Conservation (phyloP, 2,113 vertebrate species). For the Ceyx margarethae region DNA sequence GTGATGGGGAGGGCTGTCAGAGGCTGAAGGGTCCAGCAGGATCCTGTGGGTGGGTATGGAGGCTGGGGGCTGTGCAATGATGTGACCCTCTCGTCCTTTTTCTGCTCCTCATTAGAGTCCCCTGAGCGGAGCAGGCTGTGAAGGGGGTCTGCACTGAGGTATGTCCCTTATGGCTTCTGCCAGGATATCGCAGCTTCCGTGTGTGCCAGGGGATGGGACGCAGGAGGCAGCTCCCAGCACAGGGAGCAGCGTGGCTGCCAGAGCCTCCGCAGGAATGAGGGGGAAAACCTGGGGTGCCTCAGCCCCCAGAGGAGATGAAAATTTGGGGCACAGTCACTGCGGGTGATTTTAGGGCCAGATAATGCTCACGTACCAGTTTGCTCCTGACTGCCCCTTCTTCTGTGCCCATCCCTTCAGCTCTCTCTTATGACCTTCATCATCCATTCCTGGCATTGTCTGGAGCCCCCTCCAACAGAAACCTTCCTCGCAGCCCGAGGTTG, state of each 20-base stretch:
- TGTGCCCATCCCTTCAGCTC: neutral
- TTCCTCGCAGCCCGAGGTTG: neutral
- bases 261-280: neutral
- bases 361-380: neutral
- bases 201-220: neutral
- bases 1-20: neutral
- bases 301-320: neutral
- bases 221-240: neutral
- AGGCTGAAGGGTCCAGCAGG: neutral
- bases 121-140: constrained; percentile 70
- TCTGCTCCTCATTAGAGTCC: constrained; percentile 72
- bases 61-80: constrained; percentile 42
- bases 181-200: neutral
- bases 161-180: constrained; percentile 56
- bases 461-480: neutral
- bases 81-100: constrained; percentile 69
- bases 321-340: neutral
- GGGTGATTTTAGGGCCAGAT: neutral
- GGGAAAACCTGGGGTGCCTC: neutral
- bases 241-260: neutral
- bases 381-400: neutral
- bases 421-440: neutral
- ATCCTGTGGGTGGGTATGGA: constrained; percentile 13
- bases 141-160: constrained; percentile 69
- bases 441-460: neutral